phyloP scores from a whole-genome alignment of 2,797 vertebrate genomes.

The Chloroceryle inda region DNA sequence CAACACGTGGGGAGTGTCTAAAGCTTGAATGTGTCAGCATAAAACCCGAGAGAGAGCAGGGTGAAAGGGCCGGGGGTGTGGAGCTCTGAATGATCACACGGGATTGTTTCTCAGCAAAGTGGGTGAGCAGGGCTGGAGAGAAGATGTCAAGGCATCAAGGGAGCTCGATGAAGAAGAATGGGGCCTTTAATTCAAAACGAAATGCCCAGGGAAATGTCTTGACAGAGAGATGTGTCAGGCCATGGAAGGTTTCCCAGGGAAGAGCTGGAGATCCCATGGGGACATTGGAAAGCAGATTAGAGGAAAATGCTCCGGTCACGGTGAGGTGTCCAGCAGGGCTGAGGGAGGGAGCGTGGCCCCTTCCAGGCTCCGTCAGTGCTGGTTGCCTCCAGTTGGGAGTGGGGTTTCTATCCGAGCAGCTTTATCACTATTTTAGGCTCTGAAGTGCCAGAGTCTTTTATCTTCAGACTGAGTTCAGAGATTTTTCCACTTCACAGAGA shows the following conservation, averaged over 20 bases:
- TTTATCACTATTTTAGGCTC: background rate
- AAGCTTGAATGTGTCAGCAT: background rate
- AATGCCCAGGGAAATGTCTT: background rate
- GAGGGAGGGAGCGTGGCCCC: background rate
- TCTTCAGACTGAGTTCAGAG: background rate
- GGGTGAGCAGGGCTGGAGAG: background rate
- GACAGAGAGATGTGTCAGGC: background rate
- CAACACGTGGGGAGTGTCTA: accelerated
- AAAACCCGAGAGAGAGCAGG: background rate
- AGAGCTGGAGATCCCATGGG: background rate
- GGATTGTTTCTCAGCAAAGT: background rate
- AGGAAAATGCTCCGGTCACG: accelerated
- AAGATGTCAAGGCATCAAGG: background rate
- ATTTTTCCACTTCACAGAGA: background rate
- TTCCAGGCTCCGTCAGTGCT: background rate
- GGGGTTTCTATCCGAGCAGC: background rate
- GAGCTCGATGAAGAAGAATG: background rate
- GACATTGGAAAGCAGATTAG: background rate
- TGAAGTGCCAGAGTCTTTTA: background rate
- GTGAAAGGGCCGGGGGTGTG: background rate
- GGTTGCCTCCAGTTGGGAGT: background rate
- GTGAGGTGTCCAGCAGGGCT: background rate
- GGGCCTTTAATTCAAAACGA: background rate
- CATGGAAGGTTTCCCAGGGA: background rate
- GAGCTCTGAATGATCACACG: accelerated